Evolutionary conservation across 1,140 invertebrate species (phyloP).

Genomic region (Drosophila sp.): DNA sequence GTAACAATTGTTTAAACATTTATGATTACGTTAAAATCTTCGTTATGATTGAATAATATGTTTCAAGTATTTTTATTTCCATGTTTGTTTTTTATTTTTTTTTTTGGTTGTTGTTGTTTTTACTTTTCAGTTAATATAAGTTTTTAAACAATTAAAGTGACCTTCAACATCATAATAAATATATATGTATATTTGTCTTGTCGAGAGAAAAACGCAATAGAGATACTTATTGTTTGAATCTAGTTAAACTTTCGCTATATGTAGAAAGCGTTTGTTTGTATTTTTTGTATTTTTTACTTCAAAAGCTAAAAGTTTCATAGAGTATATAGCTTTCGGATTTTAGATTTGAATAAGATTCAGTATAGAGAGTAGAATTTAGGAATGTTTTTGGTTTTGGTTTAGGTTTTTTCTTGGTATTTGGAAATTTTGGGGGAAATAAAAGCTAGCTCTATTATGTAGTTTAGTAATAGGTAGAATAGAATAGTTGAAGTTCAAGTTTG

Average conservation of each 20-base stretch:
- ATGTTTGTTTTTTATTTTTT: slow-evolving; percentile 26
- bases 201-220: slow-evolving; percentile 66
- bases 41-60: slow-evolving; percentile 73
- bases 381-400: background rate
- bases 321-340: slow-evolving; percentile 56
- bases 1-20: slow-evolving; percentile 70
- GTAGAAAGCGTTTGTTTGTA: slow-evolving; percentile 33
- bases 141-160: slow-evolving; percentile 70
- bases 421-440: background rate
- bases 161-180: slow-evolving; percentile 57
- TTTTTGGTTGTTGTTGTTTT: slow-evolving; percentile 27
- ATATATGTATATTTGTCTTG: slow-evolving; percentile 55
- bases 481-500: slow-evolving; percentile 25
- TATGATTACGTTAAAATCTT: slow-evolving; percentile 77
- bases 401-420: background rate
- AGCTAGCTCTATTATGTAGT: slow-evolving; percentile 4
- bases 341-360: slow-evolving; percentile 47
- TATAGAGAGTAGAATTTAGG: slow-evolving; percentile 40
- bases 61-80: slow-evolving; percentile 36
- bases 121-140: slow-evolving; percentile 21
- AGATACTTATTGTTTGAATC: slow-evolving; percentile 65
- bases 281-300: slow-evolving; percentile 30
- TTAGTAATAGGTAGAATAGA: slow-evolving; percentile 1
- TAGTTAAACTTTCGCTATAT: slow-evolving; percentile 73
- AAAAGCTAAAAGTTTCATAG: slow-evolving; percentile 57